phyloP scores from a whole-genome alignment of 2,797 vertebrate species.

The Phrynocephalus forsythii region DNA sequence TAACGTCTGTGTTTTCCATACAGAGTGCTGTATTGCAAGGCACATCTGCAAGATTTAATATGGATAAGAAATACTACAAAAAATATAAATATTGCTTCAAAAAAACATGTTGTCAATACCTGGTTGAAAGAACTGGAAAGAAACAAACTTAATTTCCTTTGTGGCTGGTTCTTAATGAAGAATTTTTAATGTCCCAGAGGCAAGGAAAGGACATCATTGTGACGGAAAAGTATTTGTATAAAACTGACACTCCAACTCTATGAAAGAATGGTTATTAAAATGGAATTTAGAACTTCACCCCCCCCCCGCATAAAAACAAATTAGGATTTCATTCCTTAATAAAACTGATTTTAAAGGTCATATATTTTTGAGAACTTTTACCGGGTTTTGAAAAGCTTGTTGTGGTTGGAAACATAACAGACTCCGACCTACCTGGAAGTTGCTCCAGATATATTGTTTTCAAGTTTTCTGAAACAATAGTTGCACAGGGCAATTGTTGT shows the following conservation, averaged over 20 bases:
- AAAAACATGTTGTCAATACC: neutral
- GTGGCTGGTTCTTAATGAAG: neutral
- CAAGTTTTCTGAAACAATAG: no score
- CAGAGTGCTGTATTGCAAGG: neutral
- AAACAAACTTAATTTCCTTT: neutral
- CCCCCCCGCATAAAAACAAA: neutral
- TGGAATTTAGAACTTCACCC: neutral
- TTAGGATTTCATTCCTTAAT: neutral
- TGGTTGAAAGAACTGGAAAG: neutral
- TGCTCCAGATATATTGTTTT: no score
- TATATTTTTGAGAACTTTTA: neutral
- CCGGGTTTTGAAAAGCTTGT: neutral
- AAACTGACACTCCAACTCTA: neutral
- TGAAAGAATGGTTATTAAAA: neutral
- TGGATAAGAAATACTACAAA: neutral
- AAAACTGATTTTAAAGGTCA: constrained; percentile 2
- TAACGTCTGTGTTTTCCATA: neutral
- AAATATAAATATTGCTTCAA: neutral
- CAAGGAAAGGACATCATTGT: no score
- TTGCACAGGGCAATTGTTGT: no score
- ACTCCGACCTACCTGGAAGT: no score
- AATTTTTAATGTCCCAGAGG: neutral
- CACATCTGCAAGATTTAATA: constrained; percentile 10
- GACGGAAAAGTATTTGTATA: neutral
- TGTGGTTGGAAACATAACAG: no score